Conservation (phyloP, 2,113 vertebrate species). For the Falcunculus frontatus region DNA sequence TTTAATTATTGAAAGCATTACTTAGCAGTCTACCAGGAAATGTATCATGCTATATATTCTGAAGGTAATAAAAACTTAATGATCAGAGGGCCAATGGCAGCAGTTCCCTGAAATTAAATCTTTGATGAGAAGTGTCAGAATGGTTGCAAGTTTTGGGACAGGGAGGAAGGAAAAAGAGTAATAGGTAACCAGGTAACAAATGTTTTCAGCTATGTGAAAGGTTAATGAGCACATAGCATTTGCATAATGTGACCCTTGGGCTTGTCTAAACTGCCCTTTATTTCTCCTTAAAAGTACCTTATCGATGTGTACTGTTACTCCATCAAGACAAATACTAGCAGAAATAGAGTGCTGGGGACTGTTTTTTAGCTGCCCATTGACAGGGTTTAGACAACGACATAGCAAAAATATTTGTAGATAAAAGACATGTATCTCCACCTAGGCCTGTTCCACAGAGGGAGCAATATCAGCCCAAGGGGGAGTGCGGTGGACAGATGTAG, state of each 20-base stretch:
- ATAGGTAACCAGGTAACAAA: constrained; percentile 23
- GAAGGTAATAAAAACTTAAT: constrained; percentile 40
- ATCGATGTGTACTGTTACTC: neutral
- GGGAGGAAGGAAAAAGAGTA: neutral
- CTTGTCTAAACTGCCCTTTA: neutral
- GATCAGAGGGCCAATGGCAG: neutral
- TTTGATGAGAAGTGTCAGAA: constrained; percentile 10
- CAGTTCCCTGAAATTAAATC: constrained; percentile 3
- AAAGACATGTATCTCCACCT: neutral
- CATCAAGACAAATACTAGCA: neutral
- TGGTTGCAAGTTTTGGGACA: neutral
- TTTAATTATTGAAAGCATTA: constrained; percentile 59
- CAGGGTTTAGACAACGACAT: neutral
- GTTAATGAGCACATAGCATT: neutral
- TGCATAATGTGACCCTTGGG: constrained; percentile 11
- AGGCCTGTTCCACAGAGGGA: neutral
- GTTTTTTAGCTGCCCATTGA: neutral
- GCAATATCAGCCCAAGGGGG: neutral
- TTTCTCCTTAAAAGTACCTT: neutral
- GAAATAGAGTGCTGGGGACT: neutral
- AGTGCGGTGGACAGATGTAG: neutral
- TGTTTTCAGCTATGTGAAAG: constrained; percentile 2
- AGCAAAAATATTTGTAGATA: neutral
- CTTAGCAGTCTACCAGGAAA: constrained; percentile 43
- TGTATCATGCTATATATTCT: constrained; percentile 20